Evolutionary conservation across 2,888 invertebrate species (phyloP), one percentile per base, ranked within the genome.

Genomic region (Caenorhabditis parvicauda): DNA sequence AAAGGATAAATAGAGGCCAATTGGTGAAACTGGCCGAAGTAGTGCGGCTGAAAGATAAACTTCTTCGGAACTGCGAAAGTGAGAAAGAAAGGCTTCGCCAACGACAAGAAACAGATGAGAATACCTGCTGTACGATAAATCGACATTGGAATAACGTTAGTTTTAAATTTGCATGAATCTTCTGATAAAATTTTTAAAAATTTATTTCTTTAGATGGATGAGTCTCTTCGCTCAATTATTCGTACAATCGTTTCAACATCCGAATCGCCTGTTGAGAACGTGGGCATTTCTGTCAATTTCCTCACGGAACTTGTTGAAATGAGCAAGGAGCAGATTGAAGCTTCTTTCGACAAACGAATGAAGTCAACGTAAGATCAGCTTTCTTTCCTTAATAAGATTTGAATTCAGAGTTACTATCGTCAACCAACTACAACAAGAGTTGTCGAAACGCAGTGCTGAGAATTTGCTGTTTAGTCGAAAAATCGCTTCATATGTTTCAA

Each of bases 111-210:
- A 92, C 92, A 82, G 96, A 96, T 82, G 98, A 98, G 85, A 93
- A 94, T 28, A 93, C 98, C 28, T 86, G 96, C 5, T 95, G 93
- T 85, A 93, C 95, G 51, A 93, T 96, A 7, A 96, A 96, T 84
- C 87, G 94, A 63, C 83, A 92, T 82, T 94, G 93, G 93, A 93
- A 92, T 84, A 89, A 92, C 55, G 74, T 80, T 45, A 22, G 55
- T 54, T 28, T 9, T 46, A 24, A 22, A 17, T 48, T 41, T 54
- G 24, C 87, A 76, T 72, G 60, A 24, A n/a, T 17, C 7, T 25
- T 6, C 17, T 14, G 24, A 25, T n/a, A n/a, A n/a, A n/a, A n/a
- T n/a, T n/a, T n/a, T n/a, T n/a, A n/a, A n/a, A n/a, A n/a, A n/a
- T 38, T 48, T 24, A 3, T 27, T 19, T 51, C 52, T 61, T 39